These are phyloP conservation scores for Seriola dumerili DNA, from an alignment of 2,113 vertebrate genomes.

Conservation along the genomic window DNA sequence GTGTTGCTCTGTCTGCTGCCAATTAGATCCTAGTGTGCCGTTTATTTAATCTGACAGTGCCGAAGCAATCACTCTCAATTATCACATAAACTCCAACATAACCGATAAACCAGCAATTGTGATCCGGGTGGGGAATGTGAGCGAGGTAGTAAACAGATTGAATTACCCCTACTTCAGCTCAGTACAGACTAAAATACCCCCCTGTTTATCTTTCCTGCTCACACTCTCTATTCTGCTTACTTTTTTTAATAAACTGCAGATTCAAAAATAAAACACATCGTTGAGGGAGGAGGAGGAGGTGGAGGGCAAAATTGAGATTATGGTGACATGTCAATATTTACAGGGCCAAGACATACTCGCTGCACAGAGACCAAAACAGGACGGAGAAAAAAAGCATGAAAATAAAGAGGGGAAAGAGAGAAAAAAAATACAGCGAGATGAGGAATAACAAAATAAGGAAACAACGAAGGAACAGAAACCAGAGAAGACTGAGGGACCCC, in stretches of 20 bases:
- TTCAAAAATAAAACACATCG: conserved; percentile 49
- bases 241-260: conserved; percentile 37
- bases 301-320: conserved; percentile 27
- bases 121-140: conserved; percentile 50
- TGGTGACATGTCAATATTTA: conserved; percentile 66
- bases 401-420: conserved; percentile 37
- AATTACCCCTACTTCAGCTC: conserved; percentile 52
- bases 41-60: conserved; percentile 84
- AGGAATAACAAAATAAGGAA: conserved; percentile 46
- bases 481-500: conserved; percentile 70
- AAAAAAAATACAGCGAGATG: conserved; percentile 7
- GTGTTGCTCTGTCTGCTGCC: conserved; percentile 76
- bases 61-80: conserved; percentile 81
- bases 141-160: conserved; percentile 64
- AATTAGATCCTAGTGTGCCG: conserved; percentile 78
- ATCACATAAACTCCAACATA: conserved; percentile 77
- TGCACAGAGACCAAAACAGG: conserved; percentile 48
- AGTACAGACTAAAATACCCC: conserved; percentile 41
- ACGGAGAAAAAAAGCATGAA: conserved; percentile 38
- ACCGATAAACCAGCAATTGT: conserved; percentile 77
- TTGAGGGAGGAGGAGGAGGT: background rate
- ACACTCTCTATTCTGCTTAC: conserved; percentile 15
- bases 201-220: conserved; percentile 50
- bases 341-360: conserved; percentile 26
- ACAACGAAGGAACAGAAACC: conserved; percentile 58